Base-by-base conservation (phyloP, 2,113 vertebrate species). In the Muntiacus reevesi region DNA sequence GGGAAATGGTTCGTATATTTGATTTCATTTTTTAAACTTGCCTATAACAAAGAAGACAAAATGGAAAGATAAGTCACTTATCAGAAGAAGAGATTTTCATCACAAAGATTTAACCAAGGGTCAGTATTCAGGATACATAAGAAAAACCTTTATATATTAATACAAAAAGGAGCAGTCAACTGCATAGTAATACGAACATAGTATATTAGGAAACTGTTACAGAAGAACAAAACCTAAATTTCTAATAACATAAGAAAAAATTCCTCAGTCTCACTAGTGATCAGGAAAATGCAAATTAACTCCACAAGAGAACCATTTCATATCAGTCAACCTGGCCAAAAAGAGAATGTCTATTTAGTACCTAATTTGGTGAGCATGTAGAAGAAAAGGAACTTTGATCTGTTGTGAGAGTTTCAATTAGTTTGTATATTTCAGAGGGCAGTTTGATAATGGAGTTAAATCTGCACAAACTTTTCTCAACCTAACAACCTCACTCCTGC, bases 1-100 rank as follows among this genome's bases (percentile, higher is more conserved):
- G 85, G 86, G 71, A 97, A 93, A 85, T 54, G n/a, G 33, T 83
- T 57, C 25, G 13, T 97, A 91, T 67, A 27, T 97, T 95, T 93
- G 13, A 78, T 90, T 94, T 91, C 50, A 87, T 91, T 57, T 71
- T 91, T 59, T 57, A 91, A 52, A 40, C 50, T 84, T 89, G 36
- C 13, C 81, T 85, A 9, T 92, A 94, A 90, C 54, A 95, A 87
- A 84, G 17, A 79, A 88, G 82, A 55, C 21, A 64, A 54, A 87
- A 95, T 92, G 50, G 87, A 95, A 85, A 89, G 59, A 12, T 76
- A 96, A 92, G 43, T 21, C 92, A 67, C 23, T 30, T 28, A 86
- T 76, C 19, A 52, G 50, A 23, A 50, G 59, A 92, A 97, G 59
- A 78, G 83, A 84, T 90, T 92, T 85, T 16, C 64, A 64, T 17